Base-by-base conservation (phyloP, 2,888 invertebrate species). In the Xestia c-nigrum region DNA sequence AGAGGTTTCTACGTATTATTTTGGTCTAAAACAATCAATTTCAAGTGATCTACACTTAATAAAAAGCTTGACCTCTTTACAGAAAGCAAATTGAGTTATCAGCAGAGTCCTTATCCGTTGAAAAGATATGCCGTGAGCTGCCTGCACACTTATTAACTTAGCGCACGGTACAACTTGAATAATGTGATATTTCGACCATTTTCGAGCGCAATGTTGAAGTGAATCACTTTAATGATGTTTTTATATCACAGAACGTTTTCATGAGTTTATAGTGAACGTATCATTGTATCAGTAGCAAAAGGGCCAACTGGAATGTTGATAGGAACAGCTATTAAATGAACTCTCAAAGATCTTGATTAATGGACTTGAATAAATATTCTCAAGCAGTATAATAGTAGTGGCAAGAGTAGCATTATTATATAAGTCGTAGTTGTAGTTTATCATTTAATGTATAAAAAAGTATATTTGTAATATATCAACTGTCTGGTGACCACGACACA, bases 151-250 rank as follows among this genome's bases (percentile, higher is more conserved):
- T 16, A 21, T 43, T 40, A 40, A 0, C 55, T 75, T 69, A 31
- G 12, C 31, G 21, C 14, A 31, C 24, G 43, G 61, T 80, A 80
- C 66, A 61, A 47, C 55, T 85, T 78, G 72, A 85, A 40, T 82
- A 64, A 77, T 77, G 75, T 61, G 69, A 81, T 59, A 65, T 65
- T 83, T 68, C 52, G 52, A 64, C 70, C 64, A 79, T 79, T 83
- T 73, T 72, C 66, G n/a, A 64, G 72, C 57, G 46, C 46, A 66
- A 47, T 66, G 63, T 76, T 75, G 40, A 66, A 77, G 14, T 84
- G 77, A 77, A 80, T 85, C 74, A 85, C 74, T 83, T 83, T 80
- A 74, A 85, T 81, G 68, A 78, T 66, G 74, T 81, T 84, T 83
- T 80, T 76, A 67, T 70, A 83, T 74, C 16, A 57, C 40, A 43